Percentiles rank a stretch among this genome's conserved stretches.
Conservation (phyloP, 2,113 vertebrate genomes). For the Campylomormyrus numenius region DNA sequence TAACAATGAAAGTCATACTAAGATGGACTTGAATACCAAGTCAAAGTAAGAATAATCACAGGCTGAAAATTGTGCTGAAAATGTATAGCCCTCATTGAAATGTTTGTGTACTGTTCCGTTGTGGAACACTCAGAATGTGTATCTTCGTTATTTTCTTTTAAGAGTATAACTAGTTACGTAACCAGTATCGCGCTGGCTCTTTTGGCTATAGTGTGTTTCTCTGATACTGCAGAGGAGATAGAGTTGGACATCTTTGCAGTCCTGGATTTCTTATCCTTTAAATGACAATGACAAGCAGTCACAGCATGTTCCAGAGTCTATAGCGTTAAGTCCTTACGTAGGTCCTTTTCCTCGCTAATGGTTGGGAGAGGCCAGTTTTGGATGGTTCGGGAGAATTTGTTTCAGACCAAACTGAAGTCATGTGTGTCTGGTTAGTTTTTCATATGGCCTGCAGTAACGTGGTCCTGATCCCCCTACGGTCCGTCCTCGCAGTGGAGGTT, state of each 20-base stretch:
- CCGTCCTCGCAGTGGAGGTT: background rate
- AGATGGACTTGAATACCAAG: background rate
- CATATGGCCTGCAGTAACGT: background rate
- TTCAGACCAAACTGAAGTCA: background rate
- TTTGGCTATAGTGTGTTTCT: background rate
- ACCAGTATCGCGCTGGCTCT: background rate
- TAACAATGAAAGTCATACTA: background rate
- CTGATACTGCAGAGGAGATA: background rate
- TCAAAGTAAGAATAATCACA: background rate
- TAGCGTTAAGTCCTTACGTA: background rate
- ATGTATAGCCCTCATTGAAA: background rate
- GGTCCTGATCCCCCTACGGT: background rate
- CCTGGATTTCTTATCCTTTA: background rate
- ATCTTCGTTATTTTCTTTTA: background rate
- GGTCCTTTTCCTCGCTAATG: background rate
- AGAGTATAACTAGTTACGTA: background rate
- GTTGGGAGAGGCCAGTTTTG: background rate
- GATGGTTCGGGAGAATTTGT: background rate
- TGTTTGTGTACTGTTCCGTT: background rate
- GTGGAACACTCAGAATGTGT: background rate
- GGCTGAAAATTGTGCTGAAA: background rate
- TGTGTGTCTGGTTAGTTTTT: constrained; percentile 18
- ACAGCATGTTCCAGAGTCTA: background rate
- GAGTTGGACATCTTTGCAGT: background rate
- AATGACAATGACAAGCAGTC: background rate